Evolutionary conservation across 2,113 vertebrate species (phyloP).

Genomic region (Xiphophorus hellerii): DNA sequence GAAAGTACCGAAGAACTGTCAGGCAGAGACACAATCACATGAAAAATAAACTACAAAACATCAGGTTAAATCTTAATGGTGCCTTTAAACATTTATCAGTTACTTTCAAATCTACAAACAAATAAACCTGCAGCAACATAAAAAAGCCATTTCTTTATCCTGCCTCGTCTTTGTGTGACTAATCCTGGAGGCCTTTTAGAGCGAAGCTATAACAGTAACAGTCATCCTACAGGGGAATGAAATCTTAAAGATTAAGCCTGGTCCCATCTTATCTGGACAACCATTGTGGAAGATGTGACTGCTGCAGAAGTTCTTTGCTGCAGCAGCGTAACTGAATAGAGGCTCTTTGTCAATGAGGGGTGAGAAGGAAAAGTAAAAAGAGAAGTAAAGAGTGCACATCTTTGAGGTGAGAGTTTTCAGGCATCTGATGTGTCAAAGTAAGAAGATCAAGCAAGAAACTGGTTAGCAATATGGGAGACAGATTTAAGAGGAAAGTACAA

Average conservation of each 20-base stretch:
- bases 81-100: slow-evolving; percentile 25
- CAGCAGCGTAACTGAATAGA: slow-evolving; percentile 11
- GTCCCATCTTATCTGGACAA: slow-evolving; percentile 46
- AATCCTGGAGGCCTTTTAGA: slow-evolving; percentile 24
- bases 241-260: slow-evolving; percentile 42
- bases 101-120: neutral
- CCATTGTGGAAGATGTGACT: slow-evolving; percentile 13
- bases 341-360: slow-evolving; percentile 27
- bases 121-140: slow-evolving; percentile 24
- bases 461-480: neutral
- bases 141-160: slow-evolving; percentile 21
- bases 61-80: slow-evolving; percentile 3
- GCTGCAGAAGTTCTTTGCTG: slow-evolving; percentile 17
- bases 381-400: slow-evolving; percentile 3
- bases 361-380: slow-evolving; percentile 18
- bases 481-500: neutral
- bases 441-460: slow-evolving; percentile 5
- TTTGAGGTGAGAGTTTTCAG: slow-evolving; percentile 22
- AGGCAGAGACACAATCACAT: neutral
- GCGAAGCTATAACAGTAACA: slow-evolving; percentile 12
- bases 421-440: slow-evolving; percentile 12
- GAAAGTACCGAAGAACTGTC: neutral
- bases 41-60: neutral
- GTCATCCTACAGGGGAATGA: slow-evolving; percentile 17
- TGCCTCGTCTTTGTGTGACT: slow-evolving; percentile 22